A percentile compares a stretch with the other conserved stretches of the same genome.
Evolutionary conservation across 1,140 invertebrate species (phyloP).

Genomic region (Drosophila albomicans): DNA sequence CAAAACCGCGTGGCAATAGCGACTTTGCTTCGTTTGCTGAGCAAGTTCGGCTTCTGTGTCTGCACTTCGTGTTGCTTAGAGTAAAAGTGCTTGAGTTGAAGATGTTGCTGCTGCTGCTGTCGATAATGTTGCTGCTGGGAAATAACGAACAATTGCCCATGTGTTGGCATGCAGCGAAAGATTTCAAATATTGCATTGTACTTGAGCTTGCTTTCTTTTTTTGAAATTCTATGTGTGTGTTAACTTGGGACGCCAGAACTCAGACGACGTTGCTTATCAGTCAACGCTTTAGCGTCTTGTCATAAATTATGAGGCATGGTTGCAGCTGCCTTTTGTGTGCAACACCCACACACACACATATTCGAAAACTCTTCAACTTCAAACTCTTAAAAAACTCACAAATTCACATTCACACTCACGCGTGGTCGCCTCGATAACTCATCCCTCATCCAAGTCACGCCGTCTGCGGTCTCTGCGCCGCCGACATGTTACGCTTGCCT

Average conservation of each 20-base stretch:
- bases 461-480: conserved; percentile 57
- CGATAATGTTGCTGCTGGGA: conserved; percentile 36
- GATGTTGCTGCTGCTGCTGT: conserved; percentile 54
- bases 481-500: conserved; percentile 66
- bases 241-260: conserved; percentile 20
- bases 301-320: conserved; percentile 73
- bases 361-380: background rate
- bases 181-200: conserved; percentile 24
- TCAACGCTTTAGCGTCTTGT: conserved; percentile 62
- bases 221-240: background rate
- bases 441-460: conserved; percentile 66
- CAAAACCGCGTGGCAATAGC: conserved; percentile 62
- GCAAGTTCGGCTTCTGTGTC: conserved; percentile 53
- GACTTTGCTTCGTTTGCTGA: conserved; percentile 45
- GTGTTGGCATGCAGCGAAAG: conserved; percentile 6
- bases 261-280: conserved; percentile 69
- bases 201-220: conserved; percentile 1
- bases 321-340: conserved; percentile 16
- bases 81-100: conserved; percentile 47
- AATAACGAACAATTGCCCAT: conserved; percentile 10
- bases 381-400: background rate
- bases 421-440: conserved; percentile 72
- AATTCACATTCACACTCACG: conserved; percentile 53
- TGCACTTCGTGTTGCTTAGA: conserved; percentile 50
- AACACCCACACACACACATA: conserved; percentile 26